Base-by-base conservation (phyloP, 1,140 invertebrate species). In the Phocides pigmalion region DNA sequence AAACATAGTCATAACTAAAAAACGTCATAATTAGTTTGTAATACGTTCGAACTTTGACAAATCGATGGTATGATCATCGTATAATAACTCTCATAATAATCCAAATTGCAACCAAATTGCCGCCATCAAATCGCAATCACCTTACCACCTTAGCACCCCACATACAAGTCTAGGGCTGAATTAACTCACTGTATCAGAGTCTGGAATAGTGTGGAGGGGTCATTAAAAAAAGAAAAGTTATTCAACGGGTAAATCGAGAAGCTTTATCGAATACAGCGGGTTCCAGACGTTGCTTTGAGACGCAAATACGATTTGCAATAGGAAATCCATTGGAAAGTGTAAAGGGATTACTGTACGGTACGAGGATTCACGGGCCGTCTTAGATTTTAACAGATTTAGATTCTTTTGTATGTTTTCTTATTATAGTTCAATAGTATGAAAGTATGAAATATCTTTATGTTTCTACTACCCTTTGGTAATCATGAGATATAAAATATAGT, bases 241-340 rank as follows among this genome's bases (percentile, higher is more conserved):
- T 41, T 41, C 12, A 16, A 15, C 12, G 12, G 5, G 15, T 53
- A 37, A 44, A 41, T 32, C 22, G 39, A 44, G 41, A 44, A 37
- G 14, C 28, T 14, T 41, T 39, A 39, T 25, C 37, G 22, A 44
- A 12, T 59, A 35, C 28, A 42, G 17, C 14, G 42, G 28, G 22
- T 47, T 44, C 56, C 42, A 47, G 44, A 61, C 58, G 37, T 58
- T 72, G 70, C 71, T 75, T 76, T 73, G 70, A 76, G 51, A 59
- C 74, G 72, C 70, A 77, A 82, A 82, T 79, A 64, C 72, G 74
- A 79, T 77, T 81, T 73, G 58, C 46, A 63, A 64, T 62, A 66
- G 71, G 68, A 74, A 78, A 77, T 79, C 72, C 71, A 64, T 79
- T 78, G 66, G 74, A 80, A 79, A 74, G 71, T 74, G 82, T 69